phyloP scores from a whole-genome alignment of 2,113 vertebrate species.

The Malurus alboscapulatus region DNA sequence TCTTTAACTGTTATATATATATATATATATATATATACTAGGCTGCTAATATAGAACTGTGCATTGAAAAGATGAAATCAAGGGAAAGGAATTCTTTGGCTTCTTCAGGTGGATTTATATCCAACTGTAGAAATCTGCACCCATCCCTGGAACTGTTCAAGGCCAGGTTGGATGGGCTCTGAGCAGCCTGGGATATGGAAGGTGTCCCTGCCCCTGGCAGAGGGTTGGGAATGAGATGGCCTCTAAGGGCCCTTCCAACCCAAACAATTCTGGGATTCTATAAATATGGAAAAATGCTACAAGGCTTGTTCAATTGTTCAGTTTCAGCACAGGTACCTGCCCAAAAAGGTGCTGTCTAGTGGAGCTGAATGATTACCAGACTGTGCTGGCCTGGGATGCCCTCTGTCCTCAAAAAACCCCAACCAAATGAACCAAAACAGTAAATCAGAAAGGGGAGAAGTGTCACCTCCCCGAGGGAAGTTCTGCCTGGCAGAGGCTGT shows the following conservation, averaged over 20 bases:
- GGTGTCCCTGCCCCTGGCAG: no score
- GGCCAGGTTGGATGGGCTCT: neutral
- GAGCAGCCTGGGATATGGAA: neutral
- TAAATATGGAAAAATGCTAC: accelerated
- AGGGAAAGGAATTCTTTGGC: neutral
- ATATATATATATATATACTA: neutral
- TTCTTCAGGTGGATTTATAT: neutral
- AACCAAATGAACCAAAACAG: neutral
- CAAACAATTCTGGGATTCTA: neutral
- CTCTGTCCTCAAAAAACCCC: neutral
- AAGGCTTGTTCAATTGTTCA: neutral
- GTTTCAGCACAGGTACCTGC: neutral
- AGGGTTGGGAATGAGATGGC: neutral
- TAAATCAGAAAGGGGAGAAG: neutral
- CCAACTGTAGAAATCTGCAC: neutral
- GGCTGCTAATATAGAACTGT: accelerated
- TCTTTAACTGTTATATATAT: neutral
- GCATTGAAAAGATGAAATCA: neutral
- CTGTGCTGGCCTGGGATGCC: neutral
- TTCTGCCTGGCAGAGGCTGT: neutral
- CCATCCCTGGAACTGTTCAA: neutral
- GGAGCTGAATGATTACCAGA: neutral
- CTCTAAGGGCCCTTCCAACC: neutral
- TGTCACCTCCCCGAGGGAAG: neutral
- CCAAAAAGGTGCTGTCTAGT: neutral